phyloP scores from a whole-genome alignment of 2,888 invertebrate genomes.

The Drosophila picticornis region DNA sequence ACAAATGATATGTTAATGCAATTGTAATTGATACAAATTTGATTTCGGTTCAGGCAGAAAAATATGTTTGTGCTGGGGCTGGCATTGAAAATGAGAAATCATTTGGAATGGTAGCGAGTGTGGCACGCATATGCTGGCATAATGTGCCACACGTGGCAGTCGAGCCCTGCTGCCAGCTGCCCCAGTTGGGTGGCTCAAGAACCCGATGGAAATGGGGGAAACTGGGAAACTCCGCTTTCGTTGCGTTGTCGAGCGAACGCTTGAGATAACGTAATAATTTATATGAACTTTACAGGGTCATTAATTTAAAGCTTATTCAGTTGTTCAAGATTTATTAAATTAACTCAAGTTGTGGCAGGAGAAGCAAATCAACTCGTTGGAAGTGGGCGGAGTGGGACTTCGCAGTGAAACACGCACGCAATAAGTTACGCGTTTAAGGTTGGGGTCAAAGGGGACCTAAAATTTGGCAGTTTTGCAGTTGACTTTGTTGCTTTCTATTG shows the following conservation, averaged over 20 bases:
- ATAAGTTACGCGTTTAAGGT: conserved; percentile 25
- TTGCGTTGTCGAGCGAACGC: conserved; percentile 34
- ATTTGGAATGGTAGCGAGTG: conserved; percentile 54
- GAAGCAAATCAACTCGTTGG: conserved; percentile 10
- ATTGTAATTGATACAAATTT: conserved; percentile 83
- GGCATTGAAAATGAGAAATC: conserved; percentile 75
- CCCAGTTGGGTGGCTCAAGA: conserved; percentile 30
- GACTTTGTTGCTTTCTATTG: conserved; percentile 15
- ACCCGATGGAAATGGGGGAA: neutral
- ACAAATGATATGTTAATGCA: conserved; percentile 80
- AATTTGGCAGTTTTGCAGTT: neutral
- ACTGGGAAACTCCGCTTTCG: conserved; percentile 4
- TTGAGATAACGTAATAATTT: conserved; percentile 80
- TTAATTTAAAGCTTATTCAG: conserved; percentile 84
- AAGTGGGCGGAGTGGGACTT: neutral
- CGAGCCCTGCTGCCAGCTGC: conserved; percentile 47
- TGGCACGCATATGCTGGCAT: conserved; percentile 67
- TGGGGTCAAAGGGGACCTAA: conserved; percentile 1
- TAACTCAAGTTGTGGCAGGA: conserved; percentile 81
- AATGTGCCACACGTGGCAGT: conserved; percentile 61
- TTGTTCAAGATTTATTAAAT: conserved; percentile 85
- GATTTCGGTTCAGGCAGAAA: conserved; percentile 69
- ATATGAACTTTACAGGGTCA: conserved; percentile 83
- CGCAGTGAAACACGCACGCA: conserved; percentile 23
- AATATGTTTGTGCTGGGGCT: conserved; percentile 46